Evolutionary conservation across 2,113 vertebrate genomes (phyloP), one percentile per base, ranked within the genome.

Genomic region (Balaenoptera acutorostrata): DNA sequence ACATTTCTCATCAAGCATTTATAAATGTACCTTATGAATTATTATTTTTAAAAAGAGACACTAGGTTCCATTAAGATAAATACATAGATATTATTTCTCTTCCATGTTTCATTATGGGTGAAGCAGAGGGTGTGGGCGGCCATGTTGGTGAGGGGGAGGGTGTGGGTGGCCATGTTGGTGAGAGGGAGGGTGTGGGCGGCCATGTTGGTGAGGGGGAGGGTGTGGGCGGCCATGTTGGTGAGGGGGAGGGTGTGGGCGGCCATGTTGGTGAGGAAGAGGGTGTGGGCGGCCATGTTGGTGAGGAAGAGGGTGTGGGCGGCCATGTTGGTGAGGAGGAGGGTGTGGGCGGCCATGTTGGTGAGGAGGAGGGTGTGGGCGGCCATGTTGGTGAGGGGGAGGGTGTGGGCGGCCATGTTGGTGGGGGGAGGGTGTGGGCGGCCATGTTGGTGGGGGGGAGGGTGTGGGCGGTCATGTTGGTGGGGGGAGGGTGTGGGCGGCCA

Each of bases 161-260:
- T 10, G 2, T 14, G 39, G 41, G 27, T 10, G 11, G 21, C 52
- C 68, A 7, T 33, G 27, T 33, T 39, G 8, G 88, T 14, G 20
- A 44, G n/a, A 31, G n/a, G 21, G 18, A 57, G 29, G 12, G 12
- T 57, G 18, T 57, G n/a, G 31, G 18, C 10, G 0, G 55, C 55
- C 55, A 57, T 55, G 55, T 20, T 55, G 6, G 5, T 55, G 52
- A 55, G 7, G 49, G 39, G 39, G 18, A 57, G 29, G 12, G 12
- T 57, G 18, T 57, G 33, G 31, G 18, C 4, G 39, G 4, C 39
- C 39, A 39, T 39, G 39, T n/a, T n/a, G n/a, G n/a, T n/a, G n/a
- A n/a, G n/a, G n/a, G n/a, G 49, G 6, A 64, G 6, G 36, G 44
- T 18, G 21, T 15, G 13, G 18, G 15, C 0, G 0, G 57, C 9